Conservation (phyloP, 2,797 vertebrate genomes). For the Aphelocoma californica region DNA sequence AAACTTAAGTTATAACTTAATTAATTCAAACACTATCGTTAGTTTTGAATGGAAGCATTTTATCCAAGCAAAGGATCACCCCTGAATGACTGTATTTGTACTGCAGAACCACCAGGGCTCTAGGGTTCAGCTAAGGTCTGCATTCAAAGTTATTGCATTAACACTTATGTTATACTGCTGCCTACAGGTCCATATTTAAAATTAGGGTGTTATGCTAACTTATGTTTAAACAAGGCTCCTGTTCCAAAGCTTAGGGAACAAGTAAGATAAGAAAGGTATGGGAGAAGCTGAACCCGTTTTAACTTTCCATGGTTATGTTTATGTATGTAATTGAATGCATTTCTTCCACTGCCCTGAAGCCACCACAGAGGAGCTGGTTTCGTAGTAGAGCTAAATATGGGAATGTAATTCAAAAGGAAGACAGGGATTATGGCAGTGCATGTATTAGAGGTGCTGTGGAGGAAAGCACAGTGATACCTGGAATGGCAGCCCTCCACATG, state of each 20-base stretch:
- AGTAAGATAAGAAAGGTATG: background rate
- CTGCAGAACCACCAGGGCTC: background rate
- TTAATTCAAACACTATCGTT: slow-evolving; percentile 36
- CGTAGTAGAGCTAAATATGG: background rate
- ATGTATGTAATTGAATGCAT: background rate
- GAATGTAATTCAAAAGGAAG: background rate
- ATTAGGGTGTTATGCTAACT: slow-evolving; percentile 1
- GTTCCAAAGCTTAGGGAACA: slow-evolving; percentile 13
- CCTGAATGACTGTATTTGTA: background rate
- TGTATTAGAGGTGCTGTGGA: background rate
- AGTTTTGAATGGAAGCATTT: slow-evolving; percentile 31
- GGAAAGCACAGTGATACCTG: background rate
- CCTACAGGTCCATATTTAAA: slow-evolving; percentile 51
- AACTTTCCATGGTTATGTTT: background rate
- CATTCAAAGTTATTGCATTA: background rate
- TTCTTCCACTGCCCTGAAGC: background rate
- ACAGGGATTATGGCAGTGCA: background rate
- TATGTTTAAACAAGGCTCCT: slow-evolving; percentile 1
- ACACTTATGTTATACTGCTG: slow-evolving; percentile 52
- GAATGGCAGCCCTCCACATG: background rate
- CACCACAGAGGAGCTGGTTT: background rate
- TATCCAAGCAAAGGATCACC: slow-evolving; percentile 43
- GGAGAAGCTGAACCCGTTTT: background rate
- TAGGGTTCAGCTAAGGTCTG: slow-evolving; percentile 50
- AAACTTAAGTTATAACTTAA: slow-evolving; percentile 53